Conservation (phyloP, 1,140 invertebrate genomes). For the Anoplolepis gracilipes region DNA sequence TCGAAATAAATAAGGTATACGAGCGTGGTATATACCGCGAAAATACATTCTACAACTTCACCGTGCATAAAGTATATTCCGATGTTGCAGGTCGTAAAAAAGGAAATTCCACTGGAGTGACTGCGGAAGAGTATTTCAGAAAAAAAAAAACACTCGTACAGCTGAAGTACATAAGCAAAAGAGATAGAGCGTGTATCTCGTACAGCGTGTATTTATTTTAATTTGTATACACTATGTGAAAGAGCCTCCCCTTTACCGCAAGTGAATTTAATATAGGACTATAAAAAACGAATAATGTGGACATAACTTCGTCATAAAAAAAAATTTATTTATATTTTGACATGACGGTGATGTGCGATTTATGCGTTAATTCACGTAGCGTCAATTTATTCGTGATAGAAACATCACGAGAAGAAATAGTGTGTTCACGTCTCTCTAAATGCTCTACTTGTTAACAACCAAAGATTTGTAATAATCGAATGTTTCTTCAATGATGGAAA, state of each 20-base stretch:
- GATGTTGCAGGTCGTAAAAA: constrained; percentile 81
- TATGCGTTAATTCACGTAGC: background rate
- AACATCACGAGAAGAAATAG: background rate
- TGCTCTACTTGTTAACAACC: background rate
- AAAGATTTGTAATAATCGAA: background rate
- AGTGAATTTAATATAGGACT: constrained; percentile 55
- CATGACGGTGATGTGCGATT: background rate
- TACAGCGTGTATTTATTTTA: constrained; percentile 67
- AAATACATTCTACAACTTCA: constrained; percentile 48
- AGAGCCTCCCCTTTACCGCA: background rate
- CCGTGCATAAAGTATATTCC: constrained; percentile 49
- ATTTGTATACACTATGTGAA: constrained; percentile 38
- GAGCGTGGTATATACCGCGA: constrained; percentile 16
- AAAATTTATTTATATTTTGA: constrained; percentile 61
- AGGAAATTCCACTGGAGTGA: constrained; percentile 83
- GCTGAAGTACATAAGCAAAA: constrained; percentile 13
- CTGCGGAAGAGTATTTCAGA: constrained; percentile 20
- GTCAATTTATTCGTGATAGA: background rate
- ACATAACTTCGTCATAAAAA: constrained; percentile 16
- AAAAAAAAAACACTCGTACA: constrained; percentile 23
- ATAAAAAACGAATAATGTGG: background rate
- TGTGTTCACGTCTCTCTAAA: background rate
- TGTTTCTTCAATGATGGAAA: constrained; percentile 13
- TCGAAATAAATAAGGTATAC: constrained; percentile 47
- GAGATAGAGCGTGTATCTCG: constrained; percentile 27